phyloP scores from a whole-genome alignment of 2,113 vertebrate species.

The Aspidoscelis tigris region DNA sequence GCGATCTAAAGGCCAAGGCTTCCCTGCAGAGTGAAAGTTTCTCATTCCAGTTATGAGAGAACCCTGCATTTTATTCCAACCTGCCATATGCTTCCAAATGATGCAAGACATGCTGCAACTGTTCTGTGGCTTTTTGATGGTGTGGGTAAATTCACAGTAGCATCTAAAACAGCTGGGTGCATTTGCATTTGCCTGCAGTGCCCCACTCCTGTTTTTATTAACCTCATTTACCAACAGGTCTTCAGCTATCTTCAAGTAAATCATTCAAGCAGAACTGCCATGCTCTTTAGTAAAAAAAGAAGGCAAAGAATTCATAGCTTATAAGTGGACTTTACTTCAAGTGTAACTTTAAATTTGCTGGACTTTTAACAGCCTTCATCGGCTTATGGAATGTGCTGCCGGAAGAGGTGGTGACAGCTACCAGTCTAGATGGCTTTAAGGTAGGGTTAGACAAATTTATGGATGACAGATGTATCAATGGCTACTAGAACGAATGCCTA shows the following conservation, averaged over 20 bases:
- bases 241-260: constrained; percentile 26
- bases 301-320: background rate
- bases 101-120: background rate
- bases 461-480: too few relatives aligned
- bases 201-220: background rate
- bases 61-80: too few relatives aligned
- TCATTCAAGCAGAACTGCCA: background rate
- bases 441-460: too few relatives aligned
- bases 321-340: background rate
- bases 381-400: too few relatives aligned
- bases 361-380: background rate
- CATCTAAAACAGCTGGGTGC: background rate
- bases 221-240: background rate
- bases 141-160: background rate
- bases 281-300: background rate
- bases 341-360: background rate
- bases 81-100: background rate
- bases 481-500: too few relatives aligned
- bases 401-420: too few relatives aligned
- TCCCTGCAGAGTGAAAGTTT: background rate
- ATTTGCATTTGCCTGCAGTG: background rate
- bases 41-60: background rate
- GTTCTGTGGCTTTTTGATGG: too few relatives aligned
- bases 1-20: background rate
- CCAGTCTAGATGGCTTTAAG: too few relatives aligned